Percentiles rank a stretch among this genome's conserved stretches.
These are phyloP conservation scores for Hystrix cristata DNA, from an alignment of 2,113 vertebrate species.

Conservation along the genomic window DNA sequence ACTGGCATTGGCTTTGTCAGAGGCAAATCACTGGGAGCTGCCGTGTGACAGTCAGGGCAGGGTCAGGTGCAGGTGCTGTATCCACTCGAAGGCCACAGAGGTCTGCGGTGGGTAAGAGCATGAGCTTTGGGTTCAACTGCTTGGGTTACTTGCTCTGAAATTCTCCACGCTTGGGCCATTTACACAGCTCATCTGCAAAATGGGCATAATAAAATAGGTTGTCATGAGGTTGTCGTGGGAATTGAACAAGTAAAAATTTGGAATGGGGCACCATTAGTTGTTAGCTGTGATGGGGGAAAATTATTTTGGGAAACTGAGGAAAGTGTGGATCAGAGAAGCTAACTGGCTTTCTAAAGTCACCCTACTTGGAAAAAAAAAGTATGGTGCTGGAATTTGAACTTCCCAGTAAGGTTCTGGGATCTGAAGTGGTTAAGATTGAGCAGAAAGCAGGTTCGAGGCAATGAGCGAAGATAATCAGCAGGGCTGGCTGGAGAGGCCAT, in stretches of 20 bases:
- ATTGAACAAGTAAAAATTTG: not conserved
- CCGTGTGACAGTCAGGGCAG: not conserved
- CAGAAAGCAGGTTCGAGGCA: not conserved
- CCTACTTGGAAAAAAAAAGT: not conserved
- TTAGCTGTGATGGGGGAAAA: not conserved
- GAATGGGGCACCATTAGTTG: not conserved
- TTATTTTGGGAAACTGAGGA: constrained; percentile 9
- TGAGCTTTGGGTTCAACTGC: not conserved
- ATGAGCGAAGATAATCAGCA: not conserved
- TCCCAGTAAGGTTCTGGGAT: too few species aligned
- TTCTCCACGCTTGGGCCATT: not conserved
- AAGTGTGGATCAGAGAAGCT: not conserved
- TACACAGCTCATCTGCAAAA: not conserved
- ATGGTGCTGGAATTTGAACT: not conserved
- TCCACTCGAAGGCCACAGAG: not conserved
- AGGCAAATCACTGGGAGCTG: not conserved
- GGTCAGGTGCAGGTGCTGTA: not conserved
- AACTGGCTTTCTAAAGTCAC: not conserved
- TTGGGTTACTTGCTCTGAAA: not conserved
- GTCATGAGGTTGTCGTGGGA: not conserved
- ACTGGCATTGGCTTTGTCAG: not conserved
- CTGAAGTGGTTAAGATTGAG: not conserved
- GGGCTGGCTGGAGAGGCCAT: not conserved
- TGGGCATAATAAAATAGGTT: not conserved
- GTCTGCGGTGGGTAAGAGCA: not conserved